phyloP scores from a whole-genome alignment of 2,888 invertebrate genomes.

The Deilephila porcellus region DNA sequence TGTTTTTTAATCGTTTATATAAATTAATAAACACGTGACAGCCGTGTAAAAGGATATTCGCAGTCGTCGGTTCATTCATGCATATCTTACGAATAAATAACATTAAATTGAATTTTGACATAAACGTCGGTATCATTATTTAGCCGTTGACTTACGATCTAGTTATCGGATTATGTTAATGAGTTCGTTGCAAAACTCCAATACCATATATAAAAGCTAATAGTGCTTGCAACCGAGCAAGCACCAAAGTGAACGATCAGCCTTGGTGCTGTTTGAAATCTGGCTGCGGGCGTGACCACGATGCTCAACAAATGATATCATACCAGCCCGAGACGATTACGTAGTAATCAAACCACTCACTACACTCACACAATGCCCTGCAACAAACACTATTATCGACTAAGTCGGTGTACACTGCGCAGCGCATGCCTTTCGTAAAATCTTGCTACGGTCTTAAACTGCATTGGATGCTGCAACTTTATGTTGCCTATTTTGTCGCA shows the following conservation, averaged over 20 bases:
- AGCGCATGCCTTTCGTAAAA: slow-evolving; percentile 28
- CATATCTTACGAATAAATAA: not conserved
- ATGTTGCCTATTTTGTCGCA: slow-evolving; percentile 38
- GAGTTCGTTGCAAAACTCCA: slow-evolving; percentile 17
- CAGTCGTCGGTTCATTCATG: slow-evolving; percentile 4
- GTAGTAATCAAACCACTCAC: slow-evolving; percentile 72
- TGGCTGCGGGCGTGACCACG: slow-evolving; percentile 67
- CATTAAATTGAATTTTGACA: slow-evolving; percentile 5
- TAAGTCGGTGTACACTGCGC: slow-evolving; percentile 50
- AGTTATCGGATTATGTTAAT: slow-evolving; percentile 25
- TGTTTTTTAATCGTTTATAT: slow-evolving; percentile 6
- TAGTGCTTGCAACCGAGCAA: slow-evolving; percentile 44
- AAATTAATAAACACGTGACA: slow-evolving; percentile 18
- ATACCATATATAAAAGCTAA: slow-evolving; percentile 23
- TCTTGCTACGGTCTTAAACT: slow-evolving; percentile 33
- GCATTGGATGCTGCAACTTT: slow-evolving; percentile 45
- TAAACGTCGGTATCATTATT: slow-evolving; percentile 21
- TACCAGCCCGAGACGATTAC: slow-evolving; percentile 72
- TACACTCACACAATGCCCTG: slow-evolving; percentile 43
- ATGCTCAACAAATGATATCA: slow-evolving; percentile 77
- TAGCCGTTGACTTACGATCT: slow-evolving; percentile 21
- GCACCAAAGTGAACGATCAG: slow-evolving; percentile 54
- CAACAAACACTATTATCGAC: slow-evolving; percentile 35
- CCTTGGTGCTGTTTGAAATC: slow-evolving; percentile 64
- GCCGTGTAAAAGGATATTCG: slow-evolving; percentile 19